A percentile compares a stretch with the other conserved stretches of the same genome.
phyloP scores from a whole-genome alignment of 37 sponge, comb jelly and placozoan species.

The Dysidea cf. avara region DNA sequence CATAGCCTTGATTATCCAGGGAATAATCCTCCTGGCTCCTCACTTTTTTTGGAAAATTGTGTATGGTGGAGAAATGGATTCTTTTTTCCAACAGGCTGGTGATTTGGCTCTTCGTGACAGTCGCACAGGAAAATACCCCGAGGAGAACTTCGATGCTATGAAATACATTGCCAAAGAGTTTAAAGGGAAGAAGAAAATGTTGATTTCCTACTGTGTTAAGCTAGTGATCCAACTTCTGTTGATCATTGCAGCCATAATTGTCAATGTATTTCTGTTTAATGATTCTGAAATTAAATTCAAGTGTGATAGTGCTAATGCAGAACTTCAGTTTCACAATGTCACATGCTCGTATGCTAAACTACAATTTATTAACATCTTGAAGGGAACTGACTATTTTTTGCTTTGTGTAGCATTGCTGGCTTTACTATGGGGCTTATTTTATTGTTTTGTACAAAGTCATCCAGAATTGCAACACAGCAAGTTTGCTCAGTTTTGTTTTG shows the following conservation, averaged over 20 bases:
- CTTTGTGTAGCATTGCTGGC: too few relatives aligned
- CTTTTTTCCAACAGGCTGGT: constrained; percentile 30
- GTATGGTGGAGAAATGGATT: constrained; percentile 42
- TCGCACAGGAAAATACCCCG: constrained; percentile 48
- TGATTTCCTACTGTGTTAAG: constrained; percentile 35
- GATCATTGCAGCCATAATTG: background rate
- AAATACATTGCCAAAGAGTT: constrained; percentile 48
- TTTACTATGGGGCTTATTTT: too few relatives aligned
- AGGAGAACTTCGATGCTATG: constrained; percentile 31
- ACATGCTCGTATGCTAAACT: too few relatives aligned
- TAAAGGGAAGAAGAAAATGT: constrained; percentile 14
- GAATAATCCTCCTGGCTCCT: constrained; percentile 37
- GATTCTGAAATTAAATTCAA: constrained; percentile 11
- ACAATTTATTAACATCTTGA: too few relatives aligned
- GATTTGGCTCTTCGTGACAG: constrained; percentile 35
- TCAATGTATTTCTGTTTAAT: background rate
- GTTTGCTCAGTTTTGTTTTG: too few relatives aligned
- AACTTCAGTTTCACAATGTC: too few relatives aligned
- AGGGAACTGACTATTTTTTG: too few relatives aligned
- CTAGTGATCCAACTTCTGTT: constrained; percentile 18
- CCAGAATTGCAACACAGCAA: too few relatives aligned
- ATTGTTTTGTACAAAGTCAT: too few relatives aligned
- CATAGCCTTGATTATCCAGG: constrained; percentile 35
- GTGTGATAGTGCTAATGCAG: background rate
- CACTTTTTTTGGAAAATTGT: constrained; percentile 44